Evolutionary conservation across 2,888 invertebrate species (phyloP), one percentile per base, ranked within the genome.

Genomic region (Taenaris catops): DNA sequence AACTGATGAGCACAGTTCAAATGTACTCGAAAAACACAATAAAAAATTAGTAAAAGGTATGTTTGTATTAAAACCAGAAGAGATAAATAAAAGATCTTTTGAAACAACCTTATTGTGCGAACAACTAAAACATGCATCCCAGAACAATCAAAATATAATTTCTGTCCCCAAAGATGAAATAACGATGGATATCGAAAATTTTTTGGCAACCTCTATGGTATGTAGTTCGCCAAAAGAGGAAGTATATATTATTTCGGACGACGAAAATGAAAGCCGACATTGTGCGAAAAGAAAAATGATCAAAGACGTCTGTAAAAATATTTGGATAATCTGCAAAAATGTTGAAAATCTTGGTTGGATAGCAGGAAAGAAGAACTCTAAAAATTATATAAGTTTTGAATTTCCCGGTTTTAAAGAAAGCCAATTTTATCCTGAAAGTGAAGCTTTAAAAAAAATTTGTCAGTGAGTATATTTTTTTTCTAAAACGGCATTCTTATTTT

Each of bases 11-110:
- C 8, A 12, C 23, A 39, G 12, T 42, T 36, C 29, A 41, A n/a
- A n/a, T n/a, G n/a, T n/a, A n/a, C 29, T 36, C 24, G 38, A 16
- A 34, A 39, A 6, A 20, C 27, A n/a, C 38, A 41, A 21, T 25
- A 32, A 39, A 29, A 65, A 48, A 48, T 27, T 45, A 4, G 63
- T 65, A 41, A 51, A 44, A 24, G 53, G 65, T 1, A 79, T 83
- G 79, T 63, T 70, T 40, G 53, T 86, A 44, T 63, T 86, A 38
- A 84, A 81, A 55, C 84, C 84, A 0, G 83, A 83, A 54, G 76
- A 86, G 65, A 84, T 86, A 14, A 84, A 84, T 48, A 59, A 72
- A 49, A 70, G 66, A 46, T 34, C 46, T 9, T 29, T 50, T 29
- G 39, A 49, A 36, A n/a, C n/a, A n/a, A n/a, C n/a, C n/a, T n/a